Percentiles rank a stretch among this genome's conserved stretches.
Conservation (phyloP, 2,888 invertebrate species). For the Hedya salicella region DNA sequence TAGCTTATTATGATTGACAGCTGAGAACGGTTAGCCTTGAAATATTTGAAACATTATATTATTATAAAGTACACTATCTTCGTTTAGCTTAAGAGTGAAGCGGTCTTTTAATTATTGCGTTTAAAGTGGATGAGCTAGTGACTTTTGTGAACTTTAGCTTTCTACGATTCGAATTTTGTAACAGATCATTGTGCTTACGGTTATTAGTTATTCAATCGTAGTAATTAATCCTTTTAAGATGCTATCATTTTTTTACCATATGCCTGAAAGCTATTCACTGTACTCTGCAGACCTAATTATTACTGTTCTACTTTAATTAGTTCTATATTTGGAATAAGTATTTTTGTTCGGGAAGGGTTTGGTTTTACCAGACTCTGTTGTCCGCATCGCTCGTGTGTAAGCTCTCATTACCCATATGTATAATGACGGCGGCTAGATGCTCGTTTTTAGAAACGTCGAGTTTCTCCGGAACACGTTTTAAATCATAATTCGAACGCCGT, state of each 20-base stretch:
- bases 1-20: constrained; percentile 85
- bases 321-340: not conserved
- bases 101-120: constrained; percentile 60
- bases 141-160: constrained; percentile 43
- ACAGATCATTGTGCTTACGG: constrained; percentile 26
- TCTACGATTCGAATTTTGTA: constrained; percentile 38
- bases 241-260: not conserved
- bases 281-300: not conserved
- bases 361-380: constrained; percentile 17
- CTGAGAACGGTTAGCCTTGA: constrained; percentile 85
- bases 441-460: constrained; percentile 82
- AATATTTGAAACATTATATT: constrained; percentile 86
- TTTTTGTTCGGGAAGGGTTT: not conserved
- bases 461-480: constrained; percentile 85
- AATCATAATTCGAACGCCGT: constrained; percentile 83
- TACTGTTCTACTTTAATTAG: not conserved
- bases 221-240: constrained; percentile 19
- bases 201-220: constrained; percentile 23
- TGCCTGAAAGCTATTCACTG: not conserved
- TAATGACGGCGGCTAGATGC: constrained; percentile 79
- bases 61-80: constrained; percentile 85
- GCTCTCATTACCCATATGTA: constrained; percentile 80
- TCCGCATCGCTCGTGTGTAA: constrained; percentile 63
- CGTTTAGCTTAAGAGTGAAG: constrained; percentile 69
- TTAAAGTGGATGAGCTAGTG: constrained; percentile 44